A percentile compares a stretch with the other conserved stretches of the same genome.
Conservation (phyloP, 2,888 invertebrate species). For the Pristionchus maxplancki region DNA sequence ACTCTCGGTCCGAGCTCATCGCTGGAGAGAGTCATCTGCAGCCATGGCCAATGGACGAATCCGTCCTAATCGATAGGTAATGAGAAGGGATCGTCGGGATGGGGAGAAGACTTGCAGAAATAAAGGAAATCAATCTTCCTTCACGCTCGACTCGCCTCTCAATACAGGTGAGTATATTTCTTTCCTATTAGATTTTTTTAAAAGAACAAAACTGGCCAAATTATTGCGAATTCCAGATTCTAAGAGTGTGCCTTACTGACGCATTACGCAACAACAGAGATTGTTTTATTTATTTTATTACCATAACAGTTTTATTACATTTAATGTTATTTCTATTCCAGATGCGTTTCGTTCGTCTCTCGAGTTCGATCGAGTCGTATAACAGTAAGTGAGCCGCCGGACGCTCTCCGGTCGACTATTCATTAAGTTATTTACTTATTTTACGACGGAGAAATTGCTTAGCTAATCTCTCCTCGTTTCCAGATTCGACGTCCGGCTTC, state of each 20-base stretch:
- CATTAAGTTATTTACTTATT: slow-evolving; percentile 24
- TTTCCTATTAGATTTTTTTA: background rate
- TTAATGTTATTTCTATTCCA: background rate
- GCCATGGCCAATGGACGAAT: slow-evolving; percentile 68
- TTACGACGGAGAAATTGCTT: background rate
- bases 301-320: background rate
- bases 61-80: slow-evolving; percentile 61
- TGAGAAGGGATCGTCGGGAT: background rate
- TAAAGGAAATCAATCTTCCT: slow-evolving; percentile 6
- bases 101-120: slow-evolving; percentile 53
- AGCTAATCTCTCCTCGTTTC: slow-evolving; percentile 55
- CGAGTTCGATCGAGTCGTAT: slow-evolving; percentile 31
- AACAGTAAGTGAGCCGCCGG: slow-evolving; percentile 41
- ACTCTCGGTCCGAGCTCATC: slow-evolving; percentile 59
- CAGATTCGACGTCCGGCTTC: slow-evolving; percentile 75
- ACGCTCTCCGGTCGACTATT: background rate
- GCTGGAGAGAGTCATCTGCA: slow-evolving; percentile 69
- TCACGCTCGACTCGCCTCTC: background rate
- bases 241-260: slow-evolving; percentile 31
- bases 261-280: slow-evolving; percentile 7
- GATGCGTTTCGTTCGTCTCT: slow-evolving; percentile 25
- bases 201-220: background rate
- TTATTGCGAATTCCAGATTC: slow-evolving; percentile 25
- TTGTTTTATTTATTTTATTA: background rate
- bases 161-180: background rate